Evolutionary conservation across 2,113 vertebrate species (phyloP), one percentile per base, ranked within the genome.

Genomic region (Oreotrochilus melanogaster): DNA sequence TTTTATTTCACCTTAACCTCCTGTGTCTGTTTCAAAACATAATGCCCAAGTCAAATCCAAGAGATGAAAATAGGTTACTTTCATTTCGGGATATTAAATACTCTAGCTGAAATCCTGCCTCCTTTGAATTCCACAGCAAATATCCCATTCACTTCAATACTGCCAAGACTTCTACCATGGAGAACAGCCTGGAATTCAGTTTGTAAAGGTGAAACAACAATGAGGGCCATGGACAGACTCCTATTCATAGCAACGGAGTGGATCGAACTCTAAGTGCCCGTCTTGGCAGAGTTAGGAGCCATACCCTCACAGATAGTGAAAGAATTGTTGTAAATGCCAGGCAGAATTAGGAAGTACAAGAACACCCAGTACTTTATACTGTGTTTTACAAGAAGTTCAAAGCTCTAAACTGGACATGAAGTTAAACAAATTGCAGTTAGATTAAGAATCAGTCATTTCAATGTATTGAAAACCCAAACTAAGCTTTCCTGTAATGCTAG

Each of bases 281-380:
- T 84, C 67, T 94, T 96, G 91, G 86, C 85, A 80, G 51, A 86
- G 51, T 57, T 30, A 37, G 45, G 56, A 95, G 79, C 93, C 89
- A 58, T 79, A 76, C 57, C 66, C 71, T 72, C 64, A 65, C 62
- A 66, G 71, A 86, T 82, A 93, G 80, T 89, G 79, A 72, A 94
- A 94, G 93, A 97, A 94, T 88, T 92, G 93, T 85, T 93, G 88
- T 89, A 95, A 95, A 96, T 92, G 93, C 93, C 93, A 96, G 95
- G 89, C 80, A 93, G 96, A 96, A 96, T 97, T 95, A 95, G 91
- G 95, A 96, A 93, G 91, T 93, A 95, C 80, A 89, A 95, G 95
- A 94, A 96, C 92, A 92, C 47, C 31, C 91, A 81, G 92, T 95
- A 91, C 95, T 96, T 97, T 89, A 93, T 78, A 58, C 6, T 0